Base-by-base conservation (phyloP, 2,888 invertebrate genomes). In the Pachliopta kotzebuea region DNA sequence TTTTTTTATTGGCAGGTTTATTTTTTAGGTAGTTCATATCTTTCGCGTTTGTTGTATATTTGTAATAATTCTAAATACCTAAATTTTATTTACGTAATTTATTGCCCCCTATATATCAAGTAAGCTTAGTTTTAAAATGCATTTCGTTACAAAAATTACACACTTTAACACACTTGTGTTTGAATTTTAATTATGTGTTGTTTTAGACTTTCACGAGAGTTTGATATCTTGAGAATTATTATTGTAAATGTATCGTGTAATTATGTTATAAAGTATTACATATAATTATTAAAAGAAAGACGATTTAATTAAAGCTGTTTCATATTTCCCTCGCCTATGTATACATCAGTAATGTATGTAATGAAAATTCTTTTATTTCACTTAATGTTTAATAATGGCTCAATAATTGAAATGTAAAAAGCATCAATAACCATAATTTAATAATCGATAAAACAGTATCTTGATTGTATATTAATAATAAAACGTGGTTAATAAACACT, bases 211-310 rank as follows among this genome's bases (percentile, higher is more conserved):
- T 86, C 85, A 81, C 83, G 81, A 86, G 84, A 86, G 87, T 88
- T 89, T 84, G 86, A 86, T 85, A 85, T 86, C 86, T 85, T 86
- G 86, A 86, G 86, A 90, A 89, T 88, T 89, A 88, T 89, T 88
- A 90, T 90, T 90, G 88, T 89, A 89, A 83, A 86, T 88, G 86
- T 90, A 90, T 83, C 75, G 85, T 91, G 90, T 91, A 90, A 91
- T 90, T 90, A 90, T 90, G 90, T 91, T 91, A 89, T 88, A 84
- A 90, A 90, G 88, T 90, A 91, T 90, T 90, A 91, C 83, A 82
- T 89, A 88, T 90, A 90, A 91, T 88, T 90, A 91, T 90, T 89
- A 89, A 91, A 91, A 90, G 83, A 84, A 89, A 73, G 88, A 89
- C 87, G 84, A 88, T 88, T 89, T 85, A 87, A 86, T 83, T 82